Evolutionary conservation across 2,888 invertebrate species (phyloP).

Genomic region (Anticlea derivata): DNA sequence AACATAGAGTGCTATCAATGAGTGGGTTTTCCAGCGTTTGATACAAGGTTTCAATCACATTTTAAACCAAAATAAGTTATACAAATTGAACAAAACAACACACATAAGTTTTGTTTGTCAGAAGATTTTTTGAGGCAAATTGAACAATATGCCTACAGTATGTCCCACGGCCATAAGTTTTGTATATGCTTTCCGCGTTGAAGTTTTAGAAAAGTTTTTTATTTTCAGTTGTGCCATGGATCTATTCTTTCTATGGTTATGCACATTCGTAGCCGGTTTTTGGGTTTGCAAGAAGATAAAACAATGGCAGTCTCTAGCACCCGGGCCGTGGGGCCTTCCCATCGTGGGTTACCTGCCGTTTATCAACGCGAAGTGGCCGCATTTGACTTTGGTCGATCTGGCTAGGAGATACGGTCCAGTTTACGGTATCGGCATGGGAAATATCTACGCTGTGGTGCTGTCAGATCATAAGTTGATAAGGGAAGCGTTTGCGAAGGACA

Average conservation of each 20-base stretch:
- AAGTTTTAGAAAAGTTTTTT: too few species aligned
- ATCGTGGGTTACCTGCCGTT: conserved; percentile 91
- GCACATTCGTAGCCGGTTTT: conserved; percentile 56
- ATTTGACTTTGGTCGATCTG: conserved; percentile 87
- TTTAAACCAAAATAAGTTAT: too few species aligned
- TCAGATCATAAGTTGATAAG: conserved; percentile 89
- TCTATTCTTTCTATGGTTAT: conserved; percentile 54
- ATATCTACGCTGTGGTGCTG: conserved; percentile 89
- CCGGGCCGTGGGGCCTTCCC: conserved; percentile 92
- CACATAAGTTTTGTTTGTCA: too few species aligned
- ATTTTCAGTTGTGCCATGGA: conserved; percentile 47
- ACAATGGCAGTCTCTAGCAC: conserved; percentile 83
- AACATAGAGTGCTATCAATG: too few species aligned
- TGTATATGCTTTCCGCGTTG: too few species aligned
- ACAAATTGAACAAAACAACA: too few species aligned
- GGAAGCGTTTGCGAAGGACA: conserved; percentile 88
- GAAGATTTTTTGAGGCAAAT: too few species aligned
- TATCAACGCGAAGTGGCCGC: conserved; percentile 87
- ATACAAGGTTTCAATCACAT: too few species aligned
- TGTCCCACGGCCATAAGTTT: too few species aligned
- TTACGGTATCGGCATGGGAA: conserved; percentile 90
- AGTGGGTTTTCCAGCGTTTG: too few species aligned
- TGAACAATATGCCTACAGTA: too few species aligned
- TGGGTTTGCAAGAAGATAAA: conserved; percentile 67
- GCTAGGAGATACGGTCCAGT: conserved; percentile 88